Base-by-base conservation (phyloP, 2,888 invertebrate species). In the Ethmia dodecea region DNA sequence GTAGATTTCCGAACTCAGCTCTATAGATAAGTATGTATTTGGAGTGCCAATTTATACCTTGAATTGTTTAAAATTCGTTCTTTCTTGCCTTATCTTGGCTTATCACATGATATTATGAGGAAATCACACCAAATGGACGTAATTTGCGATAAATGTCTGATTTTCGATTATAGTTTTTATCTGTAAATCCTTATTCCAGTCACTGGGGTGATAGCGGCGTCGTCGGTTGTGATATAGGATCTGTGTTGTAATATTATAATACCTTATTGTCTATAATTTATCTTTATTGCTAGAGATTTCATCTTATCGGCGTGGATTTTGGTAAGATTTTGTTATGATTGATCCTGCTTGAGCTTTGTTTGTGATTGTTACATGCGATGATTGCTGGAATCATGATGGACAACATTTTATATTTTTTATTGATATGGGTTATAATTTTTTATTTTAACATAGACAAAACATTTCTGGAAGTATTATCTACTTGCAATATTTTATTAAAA, bases 151-250 rank as follows among this genome's bases (percentile, higher is more conserved):
- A 83, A 80, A 60, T 59, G 52, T 63, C 55, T 65, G 77, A 74
- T 77, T 76, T 73, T 57, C n/a, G n/a, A n/a, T n/a, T 62, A 67
- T 60, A 56, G n/a, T 56, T 59, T 59, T 75, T 77, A 80, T 84
- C 80, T 63, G 53, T 47, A 67, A 76, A 75, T 74, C 75, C 68
- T 72, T 69, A 72, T n/a, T 81, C 78, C 78, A 83, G 81, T 83
- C 79, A 74, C 83, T 81, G 44, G 63, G 36, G 52, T 69, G 83
- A 86, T 86, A 80, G 79, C 67, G 52, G 47, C 40, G 52, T 54
- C 45, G 66, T 49, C 60, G 78, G 81, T 79, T 71, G 81, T 77
- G 61, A 66, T 67, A 18, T 28, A 22, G 6, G 33, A 30, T 33
- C 14, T 15, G 11, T 28, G 11, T 6, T 18, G 15, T 38, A 31